Evolutionary conservation across 1,140 invertebrate species (phyloP), one percentile per base, ranked within the genome.

Genomic region (Diorhabda sublineata): DNA sequence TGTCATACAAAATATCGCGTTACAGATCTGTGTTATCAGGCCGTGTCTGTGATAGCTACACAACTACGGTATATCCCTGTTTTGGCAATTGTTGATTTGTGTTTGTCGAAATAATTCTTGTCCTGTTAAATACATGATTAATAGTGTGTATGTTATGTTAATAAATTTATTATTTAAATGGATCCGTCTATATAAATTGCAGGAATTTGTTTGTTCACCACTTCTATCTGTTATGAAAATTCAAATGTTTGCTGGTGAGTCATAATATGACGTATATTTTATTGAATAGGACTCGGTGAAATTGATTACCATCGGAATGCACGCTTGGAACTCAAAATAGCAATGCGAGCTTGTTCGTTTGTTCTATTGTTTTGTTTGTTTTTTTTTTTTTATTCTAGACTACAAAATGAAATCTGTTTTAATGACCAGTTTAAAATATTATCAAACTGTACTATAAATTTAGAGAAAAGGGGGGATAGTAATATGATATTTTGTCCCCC

Each of bases 111-210:
- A 56, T 64, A 45, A 64, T 64, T 64, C 63, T 64, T 57, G 63
- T 56, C 63, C 26, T 64, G 63, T 56, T 64, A 64, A 64, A 64
- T 64, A 26, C 63, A 64, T 64, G 63, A 64, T 64, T 64, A 64
- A 64, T 64, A n/a, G 52, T 64, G 6, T 8, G 63, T 42, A 64
- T 52, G 47, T 26, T 26, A 44, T 63, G 44, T 64, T 64, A 56
- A 64, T 64, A 64, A 64, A 64, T 64, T 64, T 64, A 64, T 64
- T 64, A 64, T 64, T 56, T 64, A 56, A 64, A 64, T 64, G 63
- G 63, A 64, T 64, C 45, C 63, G 42, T 64, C 63, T 64, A 42
- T 64, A 64, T 45, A 64, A 64, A 47, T 64, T 64, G 63, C 63
- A 41, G 44, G 63, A 57, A 64, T 64, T 64, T 64, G 63, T 56